phyloP scores from a whole-genome alignment of 2,797 vertebrate genomes.

The Lerista edwardsae region DNA sequence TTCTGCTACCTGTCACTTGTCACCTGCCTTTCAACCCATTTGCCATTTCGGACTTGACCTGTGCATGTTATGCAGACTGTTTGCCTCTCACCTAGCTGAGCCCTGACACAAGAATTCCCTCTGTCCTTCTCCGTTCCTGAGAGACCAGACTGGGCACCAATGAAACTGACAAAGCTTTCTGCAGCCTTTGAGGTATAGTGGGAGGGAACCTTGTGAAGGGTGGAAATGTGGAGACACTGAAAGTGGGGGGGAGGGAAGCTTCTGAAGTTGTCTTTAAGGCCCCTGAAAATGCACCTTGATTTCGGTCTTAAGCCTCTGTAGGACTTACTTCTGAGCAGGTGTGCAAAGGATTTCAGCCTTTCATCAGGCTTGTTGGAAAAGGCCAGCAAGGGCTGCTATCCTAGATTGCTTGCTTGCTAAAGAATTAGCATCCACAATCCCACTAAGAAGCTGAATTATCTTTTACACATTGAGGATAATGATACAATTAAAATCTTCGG shows the following conservation, averaged over 20 bases:
- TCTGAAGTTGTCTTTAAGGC: neutral
- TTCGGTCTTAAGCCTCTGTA: too few species aligned
- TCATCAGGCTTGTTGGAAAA: neutral
- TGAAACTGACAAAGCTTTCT: neutral
- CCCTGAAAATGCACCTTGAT: too few species aligned
- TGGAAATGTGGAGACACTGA: too few species aligned
- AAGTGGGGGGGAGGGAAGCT: neutral
- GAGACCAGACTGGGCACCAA: neutral
- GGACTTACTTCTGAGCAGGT: neutral
- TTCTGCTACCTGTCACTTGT: too few species aligned
- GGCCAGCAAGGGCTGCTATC: neutral
- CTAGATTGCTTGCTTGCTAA: neutral
- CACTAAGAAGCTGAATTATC: constrained; percentile 14
- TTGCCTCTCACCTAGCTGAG: too few species aligned
- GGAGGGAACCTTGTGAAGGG: neutral
- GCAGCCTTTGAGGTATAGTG: neutral
- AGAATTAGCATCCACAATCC: neutral
- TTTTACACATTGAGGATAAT: constrained; percentile 19
- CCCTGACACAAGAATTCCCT: too few species aligned
- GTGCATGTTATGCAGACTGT: too few species aligned
- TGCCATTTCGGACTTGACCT: too few species aligned
- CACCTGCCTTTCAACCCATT: too few species aligned
- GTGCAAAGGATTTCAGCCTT: neutral
- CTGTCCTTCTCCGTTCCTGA: too few species aligned
- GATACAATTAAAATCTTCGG: constrained; percentile 23